Base-by-base conservation (phyloP, 2,797 vertebrate species). In the Ctenochaetus hawaiiensis region DNA sequence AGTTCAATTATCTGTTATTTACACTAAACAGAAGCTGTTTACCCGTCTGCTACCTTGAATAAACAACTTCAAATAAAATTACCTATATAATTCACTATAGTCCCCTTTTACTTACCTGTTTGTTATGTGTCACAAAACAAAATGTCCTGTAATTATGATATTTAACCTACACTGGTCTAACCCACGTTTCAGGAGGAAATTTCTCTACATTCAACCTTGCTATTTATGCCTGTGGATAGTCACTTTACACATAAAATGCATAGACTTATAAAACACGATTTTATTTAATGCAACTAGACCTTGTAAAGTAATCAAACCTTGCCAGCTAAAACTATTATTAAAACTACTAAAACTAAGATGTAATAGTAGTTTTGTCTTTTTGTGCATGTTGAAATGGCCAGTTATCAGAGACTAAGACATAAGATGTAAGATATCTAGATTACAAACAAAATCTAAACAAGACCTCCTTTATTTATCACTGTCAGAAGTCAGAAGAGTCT, bases 81-180 rank as follows among this genome's bases (percentile, higher is more conserved):
- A 39, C 18, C 0, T 49, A 34, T 23, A 54, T 39, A 44, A 45
- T 8, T 11, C 45, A 17, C 7, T 44, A 2, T 8, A 30, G 18
- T 16, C 22, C 20, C 8, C 20, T 66, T 48, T 70, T 34, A 37
- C 26, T 23, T 45, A 67, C 45, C 60, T 48, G 74, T 67, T 4
- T 61, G 34, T 45, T 12, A 2, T 22, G 9, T 48, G 22, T 41
- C 51, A 71, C 12, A 0, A 12, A 20, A 52, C 39, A 67, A n/a
- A n/a, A 4, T 37, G 37, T 37, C 34, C 9, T 13, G 17, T 41
- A 59, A 8, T 14, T 12, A 47, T 49, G 34, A 45, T 17, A 6
- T 34, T 23, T 34, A 52, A 34, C 11, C 44, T 23, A 18, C 20
- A 61, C 43, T 26, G 1, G 26, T 37, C 11, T 30, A 16, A 17